Evolutionary conservation across 2,888 invertebrate species (phyloP).

Genomic region (Nematopogon swammerdamellus): DNA sequence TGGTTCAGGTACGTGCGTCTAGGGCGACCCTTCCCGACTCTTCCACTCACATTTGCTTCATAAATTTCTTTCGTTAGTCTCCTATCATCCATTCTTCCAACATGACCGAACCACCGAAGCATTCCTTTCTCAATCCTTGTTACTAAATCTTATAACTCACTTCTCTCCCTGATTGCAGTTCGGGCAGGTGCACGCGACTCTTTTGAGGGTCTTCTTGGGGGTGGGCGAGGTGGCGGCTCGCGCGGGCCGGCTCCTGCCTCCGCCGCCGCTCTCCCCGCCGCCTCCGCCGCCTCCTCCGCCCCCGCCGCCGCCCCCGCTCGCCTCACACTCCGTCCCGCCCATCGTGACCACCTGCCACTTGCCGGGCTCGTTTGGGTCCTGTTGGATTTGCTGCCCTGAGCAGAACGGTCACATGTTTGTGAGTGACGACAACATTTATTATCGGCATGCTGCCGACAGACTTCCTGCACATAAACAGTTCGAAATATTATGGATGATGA

Average conservation of each 20-base stretch:
- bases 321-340: slow-evolving; percentile 32
- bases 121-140: too few relatives aligned
- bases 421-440: too few relatives aligned
- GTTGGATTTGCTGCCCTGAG: slow-evolving; percentile 69
- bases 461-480: slow-evolving; percentile 9
- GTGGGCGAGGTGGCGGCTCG: slow-evolving; percentile 21
- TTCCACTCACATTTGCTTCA: too few relatives aligned
- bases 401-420: slow-evolving; percentile 3
- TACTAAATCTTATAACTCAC: too few relatives aligned
- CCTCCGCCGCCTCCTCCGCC: slow-evolving; percentile 16
- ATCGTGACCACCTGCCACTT: slow-evolving; percentile 77
- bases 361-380: slow-evolving; percentile 77
- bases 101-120: too few relatives aligned
- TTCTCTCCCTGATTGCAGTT: slow-evolving; percentile 91
- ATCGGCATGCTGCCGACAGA: too few relatives aligned
- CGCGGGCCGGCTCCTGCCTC: slow-evolving; percentile 20
- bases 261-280: slow-evolving; percentile 14
- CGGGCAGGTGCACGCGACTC: slow-evolving; percentile 97
- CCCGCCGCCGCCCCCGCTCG: slow-evolving; percentile 13
- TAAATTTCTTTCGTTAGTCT: too few relatives aligned
- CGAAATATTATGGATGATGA: slow-evolving; percentile 1
- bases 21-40: too few relatives aligned
- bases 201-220: slow-evolving; percentile 59
- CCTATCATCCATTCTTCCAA: too few relatives aligned
- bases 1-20: too few relatives aligned